phyloP scores from a whole-genome alignment of 2,888 invertebrate genomes.

The Blastobasis adustella region DNA sequence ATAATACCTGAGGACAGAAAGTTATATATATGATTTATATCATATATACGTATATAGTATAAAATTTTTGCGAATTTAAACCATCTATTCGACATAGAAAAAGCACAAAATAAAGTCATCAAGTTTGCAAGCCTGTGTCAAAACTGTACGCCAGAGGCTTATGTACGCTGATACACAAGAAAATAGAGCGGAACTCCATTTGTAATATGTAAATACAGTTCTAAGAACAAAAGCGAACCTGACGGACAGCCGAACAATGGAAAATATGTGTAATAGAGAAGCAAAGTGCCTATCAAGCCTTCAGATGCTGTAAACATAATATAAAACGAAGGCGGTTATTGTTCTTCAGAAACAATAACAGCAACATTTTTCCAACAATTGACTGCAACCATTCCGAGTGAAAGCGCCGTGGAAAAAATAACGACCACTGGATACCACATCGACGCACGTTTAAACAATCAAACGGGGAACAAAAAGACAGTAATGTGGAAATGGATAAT shows the following conservation, averaged over 20 bases:
- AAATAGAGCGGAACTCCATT: slow-evolving; percentile 7
- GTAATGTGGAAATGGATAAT: slow-evolving; percentile 72
- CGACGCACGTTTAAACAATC: slow-evolving; percentile 74
- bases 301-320: slow-evolving; percentile 64
- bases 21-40: too few relatives aligned
- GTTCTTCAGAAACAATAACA: slow-evolving; percentile 70
- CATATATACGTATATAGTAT: too few relatives aligned
- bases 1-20: too few relatives aligned
- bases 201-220: slow-evolving; percentile 14
- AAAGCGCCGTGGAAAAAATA: slow-evolving; percentile 64
- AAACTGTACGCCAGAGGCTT: neutral
- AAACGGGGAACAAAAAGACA: slow-evolving; percentile 70
- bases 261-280: slow-evolving; percentile 49
- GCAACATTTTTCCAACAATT: slow-evolving; percentile 69
- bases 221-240: slow-evolving; percentile 30
- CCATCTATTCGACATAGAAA: too few relatives aligned
- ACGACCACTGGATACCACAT: slow-evolving; percentile 65
- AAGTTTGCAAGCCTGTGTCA: neutral
- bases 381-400: slow-evolving; percentile 68
- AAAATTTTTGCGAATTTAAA: too few relatives aligned
- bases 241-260: slow-evolving; percentile 41
- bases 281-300: slow-evolving; percentile 62
- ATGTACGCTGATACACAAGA: slow-evolving; percentile 1
- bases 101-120: too few relatives aligned
- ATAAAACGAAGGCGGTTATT: slow-evolving; percentile 69